These are phyloP conservation scores for Leptinotarsa defecta DNA, from an alignment of 1,140 invertebrate genomes.

Conservation along the genomic window DNA sequence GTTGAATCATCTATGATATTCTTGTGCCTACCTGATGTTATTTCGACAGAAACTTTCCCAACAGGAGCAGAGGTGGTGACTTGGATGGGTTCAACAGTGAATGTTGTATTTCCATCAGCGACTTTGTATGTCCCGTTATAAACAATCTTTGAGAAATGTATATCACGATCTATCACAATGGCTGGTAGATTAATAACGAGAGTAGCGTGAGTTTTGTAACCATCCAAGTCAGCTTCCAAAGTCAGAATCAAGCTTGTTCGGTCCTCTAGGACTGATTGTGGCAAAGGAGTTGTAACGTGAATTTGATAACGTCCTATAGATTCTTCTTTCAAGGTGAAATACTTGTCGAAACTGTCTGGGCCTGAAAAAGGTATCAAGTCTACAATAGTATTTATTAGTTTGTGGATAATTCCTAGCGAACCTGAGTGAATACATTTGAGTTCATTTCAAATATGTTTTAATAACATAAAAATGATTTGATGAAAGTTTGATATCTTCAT, in stretches of 20 bases:
- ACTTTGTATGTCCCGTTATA: slow-evolving; percentile 25
- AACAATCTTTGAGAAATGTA: slow-evolving; percentile 29
- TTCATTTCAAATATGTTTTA: too few species aligned
- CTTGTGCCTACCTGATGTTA: too few species aligned
- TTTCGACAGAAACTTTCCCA: too few species aligned
- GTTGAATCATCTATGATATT: too few species aligned
- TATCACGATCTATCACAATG: slow-evolving; percentile 7
- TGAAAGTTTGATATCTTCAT: too few species aligned
- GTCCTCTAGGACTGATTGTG: slow-evolving; percentile 15
- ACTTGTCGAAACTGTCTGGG: background rate
- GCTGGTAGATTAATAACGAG: slow-evolving; percentile 36
- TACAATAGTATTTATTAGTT: too few species aligned
- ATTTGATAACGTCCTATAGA: background rate
- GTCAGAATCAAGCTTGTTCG: slow-evolving; percentile 22
- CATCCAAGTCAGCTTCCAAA: slow-evolving; percentile 25
- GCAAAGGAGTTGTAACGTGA: slow-evolving; percentile 2
- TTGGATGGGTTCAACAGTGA: too few species aligned
- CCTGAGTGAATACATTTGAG: too few species aligned
- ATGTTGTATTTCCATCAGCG: background rate
- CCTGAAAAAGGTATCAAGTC: too few species aligned
- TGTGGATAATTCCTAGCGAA: too few species aligned
- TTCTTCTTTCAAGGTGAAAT: slow-evolving; percentile 1
- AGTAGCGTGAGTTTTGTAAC: slow-evolving; percentile 19
- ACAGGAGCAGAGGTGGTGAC: too few species aligned
- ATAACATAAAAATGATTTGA: too few species aligned